Conservation (phyloP, 2,113 vertebrate genomes). For the Parotia lawesii region DNA sequence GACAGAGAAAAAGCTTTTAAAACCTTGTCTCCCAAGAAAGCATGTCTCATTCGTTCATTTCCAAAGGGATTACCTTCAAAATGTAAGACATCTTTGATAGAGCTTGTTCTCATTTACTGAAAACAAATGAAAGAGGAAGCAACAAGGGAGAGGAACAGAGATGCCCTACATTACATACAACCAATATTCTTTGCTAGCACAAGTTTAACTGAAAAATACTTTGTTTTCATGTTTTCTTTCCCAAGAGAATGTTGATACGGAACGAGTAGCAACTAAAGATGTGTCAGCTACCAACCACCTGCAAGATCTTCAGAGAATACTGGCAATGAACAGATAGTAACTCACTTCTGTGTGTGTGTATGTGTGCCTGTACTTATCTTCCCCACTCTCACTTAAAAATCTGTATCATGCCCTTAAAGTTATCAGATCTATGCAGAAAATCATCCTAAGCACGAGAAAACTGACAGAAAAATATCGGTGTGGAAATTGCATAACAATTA, state of each 20-base stretch:
- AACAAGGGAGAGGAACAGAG: neutral
- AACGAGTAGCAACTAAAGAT: neutral
- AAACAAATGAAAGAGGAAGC: slow-evolving; percentile 31
- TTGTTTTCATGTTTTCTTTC: neutral
- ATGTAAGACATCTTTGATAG: slow-evolving; percentile 14
- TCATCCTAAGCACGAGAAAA: neutral
- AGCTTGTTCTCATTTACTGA: slow-evolving; percentile 35
- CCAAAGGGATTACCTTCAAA: slow-evolving; percentile 37
- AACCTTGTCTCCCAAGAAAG: neutral
- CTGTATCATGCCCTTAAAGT: neutral
- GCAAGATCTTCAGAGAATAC: slow-evolving; percentile 38
- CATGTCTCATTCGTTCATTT: neutral
- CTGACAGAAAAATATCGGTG: neutral
- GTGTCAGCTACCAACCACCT: neutral
- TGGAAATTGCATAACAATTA: neutral
- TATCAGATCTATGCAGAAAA: neutral
- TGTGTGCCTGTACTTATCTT: neutral
- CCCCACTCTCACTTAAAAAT: neutral
- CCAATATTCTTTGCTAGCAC: neutral
- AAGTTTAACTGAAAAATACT: slow-evolving; percentile 7
- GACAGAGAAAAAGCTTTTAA: neutral
- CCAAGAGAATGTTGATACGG: neutral
- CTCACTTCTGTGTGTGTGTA: neutral
- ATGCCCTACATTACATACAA: neutral
- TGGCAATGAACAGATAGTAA: slow-evolving; percentile 6